These are phyloP conservation scores for Nasonia oneida DNA, from an alignment of 2,888 invertebrate genomes.

Conservation along the genomic window DNA sequence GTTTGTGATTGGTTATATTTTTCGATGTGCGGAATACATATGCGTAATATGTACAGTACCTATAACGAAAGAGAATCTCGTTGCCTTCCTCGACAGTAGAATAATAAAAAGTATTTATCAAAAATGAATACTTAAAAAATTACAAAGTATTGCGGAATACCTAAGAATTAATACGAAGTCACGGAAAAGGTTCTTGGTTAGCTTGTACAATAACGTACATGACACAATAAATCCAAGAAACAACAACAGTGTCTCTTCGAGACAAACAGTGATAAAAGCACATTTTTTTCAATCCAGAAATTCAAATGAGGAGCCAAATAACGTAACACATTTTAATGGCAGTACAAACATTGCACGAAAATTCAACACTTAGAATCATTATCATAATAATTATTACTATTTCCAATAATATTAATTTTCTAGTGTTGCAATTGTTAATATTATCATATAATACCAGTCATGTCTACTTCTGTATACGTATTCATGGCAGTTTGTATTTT, in stretches of 20 bases:
- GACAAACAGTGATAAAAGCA: slow-evolving; percentile 19
- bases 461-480: slow-evolving; percentile 60
- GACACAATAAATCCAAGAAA: slow-evolving; percentile 12
- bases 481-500: slow-evolving; percentile 68
- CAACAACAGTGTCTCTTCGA: slow-evolving; percentile 39
- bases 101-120: slow-evolving; percentile 40
- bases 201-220: slow-evolving; percentile 1
- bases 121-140: slow-evolving; percentile 38
- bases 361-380: slow-evolving; percentile 59
- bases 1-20: slow-evolving; percentile 49
- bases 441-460: slow-evolving; percentile 51
- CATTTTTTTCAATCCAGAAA: slow-evolving; percentile 26
- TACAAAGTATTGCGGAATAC: slow-evolving; percentile 31
- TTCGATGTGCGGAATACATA: slow-evolving; percentile 40
- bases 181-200: background rate
- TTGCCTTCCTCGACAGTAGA: slow-evolving; percentile 11
- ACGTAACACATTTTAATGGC: slow-evolving; percentile 64
- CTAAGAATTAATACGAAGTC: slow-evolving; percentile 43
- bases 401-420: background rate
- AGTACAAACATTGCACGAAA: slow-evolving; percentile 67
- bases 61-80: slow-evolving; percentile 22
- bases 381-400: slow-evolving; percentile 11
- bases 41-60: slow-evolving; percentile 23
- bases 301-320: slow-evolving; percentile 34
- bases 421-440: slow-evolving; percentile 27